Base-by-base conservation (phyloP, 1,140 invertebrate species). In the Potamilus streckersoni region DNA sequence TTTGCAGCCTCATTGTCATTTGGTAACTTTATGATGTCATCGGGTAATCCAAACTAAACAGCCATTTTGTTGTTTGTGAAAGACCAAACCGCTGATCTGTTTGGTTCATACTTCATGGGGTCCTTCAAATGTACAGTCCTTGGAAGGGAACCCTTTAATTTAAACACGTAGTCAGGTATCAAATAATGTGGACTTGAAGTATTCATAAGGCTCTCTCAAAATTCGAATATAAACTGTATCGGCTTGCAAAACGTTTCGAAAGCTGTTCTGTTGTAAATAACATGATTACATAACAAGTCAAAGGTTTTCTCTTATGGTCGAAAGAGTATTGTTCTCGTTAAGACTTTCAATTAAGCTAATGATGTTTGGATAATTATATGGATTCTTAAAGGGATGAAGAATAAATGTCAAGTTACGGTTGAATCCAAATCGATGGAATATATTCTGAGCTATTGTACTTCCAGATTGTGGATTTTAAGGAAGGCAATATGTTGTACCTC, bases 371-470 rank as follows among this genome's bases (percentile, higher is more conserved):
- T 79, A 64, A 15, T 60, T 57, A 20, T 65, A 59, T 27, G 74
- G 67, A n/a, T 76, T 61, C 16, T 74, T 63, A 5, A 16, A n/a
- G 8, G 67, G 59, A 58, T 91, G 91, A 13, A 92, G 78, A 13
- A 90, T 87, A 76, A 92, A 88, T 58, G 86, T 83, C 20, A 91
- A 85, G 76, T 92, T 92, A 20, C 87, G 86, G 27, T 87, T 91
- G 76, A 92, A 83, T 17, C 88, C 91, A 81, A 86, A 91, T 31
- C 91, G 79, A 79, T 91, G 81, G 13, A 92, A 81, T 67, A 92
- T 90, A 79, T 91, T 91, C 75, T 91, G 90, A 11, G 91, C 79
- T 0, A 91, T 91, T 19, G 87, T 88, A 70, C 91, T 91, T 12
- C 88, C 91, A 72, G 90, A 90, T 87, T 92, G 83, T 92, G 84